Conservation (phyloP, 2,113 vertebrate species). For the Labeo catla region DNA sequence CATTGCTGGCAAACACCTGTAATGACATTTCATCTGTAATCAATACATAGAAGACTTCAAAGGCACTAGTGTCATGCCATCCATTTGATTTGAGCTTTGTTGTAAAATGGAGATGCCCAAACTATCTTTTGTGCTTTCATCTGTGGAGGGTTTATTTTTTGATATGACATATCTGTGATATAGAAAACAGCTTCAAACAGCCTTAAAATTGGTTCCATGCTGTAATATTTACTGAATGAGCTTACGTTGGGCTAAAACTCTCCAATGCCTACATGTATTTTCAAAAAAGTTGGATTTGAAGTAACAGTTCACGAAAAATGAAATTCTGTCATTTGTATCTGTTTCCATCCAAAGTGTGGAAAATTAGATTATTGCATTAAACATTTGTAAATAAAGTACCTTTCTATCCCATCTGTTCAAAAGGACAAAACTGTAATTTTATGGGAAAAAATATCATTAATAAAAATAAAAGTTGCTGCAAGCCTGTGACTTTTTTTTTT, state of each 20-base stretch:
- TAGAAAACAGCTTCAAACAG: conserved; percentile 6
- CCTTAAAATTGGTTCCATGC: neutral
- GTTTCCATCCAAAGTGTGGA: neutral
- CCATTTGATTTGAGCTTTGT: conserved; percentile 32
- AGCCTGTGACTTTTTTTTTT: no score
- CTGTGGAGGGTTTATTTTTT: neutral
- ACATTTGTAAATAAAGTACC: no score
- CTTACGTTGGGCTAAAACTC: neutral
- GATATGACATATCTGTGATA: conserved; percentile 19
- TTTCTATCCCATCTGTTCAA: no score
- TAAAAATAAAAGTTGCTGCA: no score
- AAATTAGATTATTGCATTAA: no score
- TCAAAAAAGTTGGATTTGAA: neutral
- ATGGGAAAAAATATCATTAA: no score
- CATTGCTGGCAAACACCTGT: conserved; percentile 26
- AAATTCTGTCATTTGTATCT: neutral
- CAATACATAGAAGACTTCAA: conserved; percentile 31
- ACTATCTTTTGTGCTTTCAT: conserved; percentile 25
- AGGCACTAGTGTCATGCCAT: neutral
- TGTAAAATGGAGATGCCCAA: neutral
- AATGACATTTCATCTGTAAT: conserved; percentile 21
- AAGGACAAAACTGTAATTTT: no score
- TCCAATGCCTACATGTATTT: neutral
- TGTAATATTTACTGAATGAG: neutral
- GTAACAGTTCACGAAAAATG: neutral